Base-by-base conservation (phyloP, 2,113 vertebrate species). In the Sylvilagus bachmani region DNA sequence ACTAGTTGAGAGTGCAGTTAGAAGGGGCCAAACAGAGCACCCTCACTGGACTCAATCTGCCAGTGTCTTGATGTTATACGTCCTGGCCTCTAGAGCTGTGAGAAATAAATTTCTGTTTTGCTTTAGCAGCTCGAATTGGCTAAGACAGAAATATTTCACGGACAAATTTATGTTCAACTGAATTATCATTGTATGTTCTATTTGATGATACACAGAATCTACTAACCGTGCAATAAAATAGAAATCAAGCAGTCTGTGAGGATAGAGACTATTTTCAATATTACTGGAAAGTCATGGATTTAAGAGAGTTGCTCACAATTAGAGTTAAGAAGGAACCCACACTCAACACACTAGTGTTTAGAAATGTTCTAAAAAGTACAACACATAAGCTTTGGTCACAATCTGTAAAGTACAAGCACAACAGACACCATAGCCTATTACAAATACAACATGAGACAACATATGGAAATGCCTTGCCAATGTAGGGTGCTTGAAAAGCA, bases 401-500 rank as follows among this genome's bases (percentile, higher is more conserved):
- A 11, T 82, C 62, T 96, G 27, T 90, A 85, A 92, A 94, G 87
- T 55, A 51, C 36, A 90, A 27, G 22, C 33, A 74, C 16, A 82
- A 83, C 29, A 79, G 36, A 87, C 11, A 33, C 55, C 38, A 89
- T 2, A 84, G 44, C 49, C 33, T 89, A 6, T 36, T 90, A 13
- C 25, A 82, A 85, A 93, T 16, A 69, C 44, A 38, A 85, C 88
- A 75, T 70, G n/a, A 95, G 22, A 82, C 8, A 88, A 82, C 11
- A 55, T 31, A 29, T 36, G 11, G 87, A 78, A 93, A 85, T 92
- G 22, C 21, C 16, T 82, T 93, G 44, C 31, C 85, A 94, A 87
- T 74, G n/a, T 67, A 96, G 93, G 29, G 58, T 31, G 89, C 5
- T 94, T 11, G 29, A 55, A 11, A 38, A 77, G 74, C 86, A 96